phyloP scores from a whole-genome alignment of 2,797 vertebrate genomes.

The Brotula barbata region DNA sequence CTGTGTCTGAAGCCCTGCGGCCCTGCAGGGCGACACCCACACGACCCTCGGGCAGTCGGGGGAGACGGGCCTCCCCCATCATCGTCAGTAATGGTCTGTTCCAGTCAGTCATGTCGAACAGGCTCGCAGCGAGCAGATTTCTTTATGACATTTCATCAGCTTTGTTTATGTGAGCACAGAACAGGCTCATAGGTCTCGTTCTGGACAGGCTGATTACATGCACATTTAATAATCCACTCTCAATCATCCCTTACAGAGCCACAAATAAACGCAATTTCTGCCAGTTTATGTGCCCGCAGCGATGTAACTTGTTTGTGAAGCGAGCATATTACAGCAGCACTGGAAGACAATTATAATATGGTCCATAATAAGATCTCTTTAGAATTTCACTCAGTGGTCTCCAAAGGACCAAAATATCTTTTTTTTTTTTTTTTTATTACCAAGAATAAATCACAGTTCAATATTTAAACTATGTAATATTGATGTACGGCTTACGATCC shows the following conservation, averaged over 20 bases:
- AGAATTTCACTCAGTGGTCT: not conserved
- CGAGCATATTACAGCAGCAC: not conserved
- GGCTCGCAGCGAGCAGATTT: not conserved
- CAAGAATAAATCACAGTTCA: not conserved
- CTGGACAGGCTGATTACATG: not conserved
- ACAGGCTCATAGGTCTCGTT: not conserved
- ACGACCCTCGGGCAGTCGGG: conserved; percentile 37
- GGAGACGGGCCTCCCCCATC: conserved; percentile 26
- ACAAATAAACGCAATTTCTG: not conserved
- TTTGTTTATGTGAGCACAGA: not conserved
- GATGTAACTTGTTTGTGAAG: not conserved
- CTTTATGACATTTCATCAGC: not conserved
- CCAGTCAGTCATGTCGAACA: conserved; percentile 27
- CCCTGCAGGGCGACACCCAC: conserved; percentile 53
- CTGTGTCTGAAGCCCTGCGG: conserved; percentile 54
- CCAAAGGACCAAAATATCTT: not conserved
- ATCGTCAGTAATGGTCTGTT: conserved; percentile 42
- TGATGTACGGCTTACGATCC: not conserved
- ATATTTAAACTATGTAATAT: not conserved
- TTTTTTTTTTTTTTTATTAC: not conserved
- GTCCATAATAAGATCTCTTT: conserved; percentile 1
- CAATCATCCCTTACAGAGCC: not conserved
- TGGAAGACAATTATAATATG: not conserved
- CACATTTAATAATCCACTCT: conserved; percentile 2
- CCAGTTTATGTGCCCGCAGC: not conserved